Conservation (phyloP, 2,888 invertebrate genomes). For the Drosophila macrospina region DNA sequence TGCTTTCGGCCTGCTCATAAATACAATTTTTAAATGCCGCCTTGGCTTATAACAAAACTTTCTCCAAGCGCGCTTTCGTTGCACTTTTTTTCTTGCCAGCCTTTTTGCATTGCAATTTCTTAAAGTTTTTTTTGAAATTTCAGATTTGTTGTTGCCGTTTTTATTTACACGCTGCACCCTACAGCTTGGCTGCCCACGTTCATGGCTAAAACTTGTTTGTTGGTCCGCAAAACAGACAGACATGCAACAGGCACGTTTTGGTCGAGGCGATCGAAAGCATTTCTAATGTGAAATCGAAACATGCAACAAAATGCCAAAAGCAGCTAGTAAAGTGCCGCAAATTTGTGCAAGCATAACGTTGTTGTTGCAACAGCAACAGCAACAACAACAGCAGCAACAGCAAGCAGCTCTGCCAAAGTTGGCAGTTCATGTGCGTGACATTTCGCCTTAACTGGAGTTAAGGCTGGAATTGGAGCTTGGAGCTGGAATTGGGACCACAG, state of each 20-base stretch:
- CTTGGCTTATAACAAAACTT: constrained; percentile 75
- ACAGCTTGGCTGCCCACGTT: constrained; percentile 62
- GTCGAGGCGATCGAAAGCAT: constrained; percentile 75
- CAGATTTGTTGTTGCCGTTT: constrained; percentile 1
- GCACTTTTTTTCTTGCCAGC: constrained; percentile 55
- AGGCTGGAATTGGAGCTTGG: constrained; percentile 19
- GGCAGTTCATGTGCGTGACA: constrained; percentile 74
- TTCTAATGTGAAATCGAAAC: constrained; percentile 83
- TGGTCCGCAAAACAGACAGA: constrained; percentile 24
- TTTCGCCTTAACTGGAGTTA: constrained; percentile 57
- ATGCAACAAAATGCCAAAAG: constrained; percentile 78
- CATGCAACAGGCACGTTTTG: constrained; percentile 66
- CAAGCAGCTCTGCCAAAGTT: constrained; percentile 47
- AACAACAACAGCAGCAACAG: constrained; percentile 5
- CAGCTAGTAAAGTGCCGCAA: constrained; percentile 48
- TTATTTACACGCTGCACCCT: constrained; percentile 45
- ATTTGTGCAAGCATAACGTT: constrained; percentile 56
- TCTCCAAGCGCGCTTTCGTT: constrained; percentile 79
- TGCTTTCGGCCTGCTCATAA: constrained; percentile 62
- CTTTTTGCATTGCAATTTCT: constrained; percentile 54
- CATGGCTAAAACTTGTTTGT: constrained; percentile 75
- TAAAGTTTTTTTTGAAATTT: constrained; percentile 19
- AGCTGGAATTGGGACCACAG: constrained; percentile 24
- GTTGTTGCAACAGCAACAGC: constrained; percentile 8
- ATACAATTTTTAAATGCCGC: constrained; percentile 80